These are phyloP conservation scores for Nemotelus nigrinus DNA, from an alignment of 2,888 invertebrate genomes.

Conservation along the genomic window DNA sequence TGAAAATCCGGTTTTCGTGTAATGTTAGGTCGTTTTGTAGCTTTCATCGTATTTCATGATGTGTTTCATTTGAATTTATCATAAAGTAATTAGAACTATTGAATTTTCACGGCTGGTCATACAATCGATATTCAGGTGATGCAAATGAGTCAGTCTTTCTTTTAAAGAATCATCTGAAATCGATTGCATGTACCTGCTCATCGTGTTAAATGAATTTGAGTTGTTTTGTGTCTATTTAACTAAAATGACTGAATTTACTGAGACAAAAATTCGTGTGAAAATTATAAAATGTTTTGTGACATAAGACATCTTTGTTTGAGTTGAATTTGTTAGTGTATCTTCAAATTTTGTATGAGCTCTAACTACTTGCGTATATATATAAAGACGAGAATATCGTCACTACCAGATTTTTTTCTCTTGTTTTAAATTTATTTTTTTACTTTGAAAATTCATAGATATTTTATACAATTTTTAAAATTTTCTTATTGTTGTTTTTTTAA, in stretches of 20 bases:
- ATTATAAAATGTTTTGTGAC: neutral
- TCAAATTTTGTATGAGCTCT: slow-evolving; percentile 30
- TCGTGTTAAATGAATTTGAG: neutral
- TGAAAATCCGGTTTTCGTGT: neutral
- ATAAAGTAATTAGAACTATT: neutral
- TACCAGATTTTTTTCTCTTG: neutral
- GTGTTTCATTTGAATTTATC: neutral
- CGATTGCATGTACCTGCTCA: neutral
- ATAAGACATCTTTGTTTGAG: neutral
- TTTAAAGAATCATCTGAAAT: neutral
- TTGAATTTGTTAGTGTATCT: neutral
- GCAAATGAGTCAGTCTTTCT: slow-evolving; percentile 33
- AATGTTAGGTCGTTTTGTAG: neutral
- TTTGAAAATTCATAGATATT: neutral
- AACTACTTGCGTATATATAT: slow-evolving; percentile 21
- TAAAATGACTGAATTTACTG: no score
- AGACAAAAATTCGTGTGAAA: no score
- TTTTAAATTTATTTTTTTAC: neutral
- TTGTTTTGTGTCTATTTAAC: no score
- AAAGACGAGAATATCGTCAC: slow-evolving; percentile 10
- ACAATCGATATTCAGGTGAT: slow-evolving; percentile 7
- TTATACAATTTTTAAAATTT: no score
- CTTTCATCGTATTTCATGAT: neutral
- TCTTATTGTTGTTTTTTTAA: no score
- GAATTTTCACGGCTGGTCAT: neutral